Percentiles rank a stretch among this genome's conserved stretches.
Conservation (phyloP, 1,140 invertebrate species). For the Apis laboriosa region DNA sequence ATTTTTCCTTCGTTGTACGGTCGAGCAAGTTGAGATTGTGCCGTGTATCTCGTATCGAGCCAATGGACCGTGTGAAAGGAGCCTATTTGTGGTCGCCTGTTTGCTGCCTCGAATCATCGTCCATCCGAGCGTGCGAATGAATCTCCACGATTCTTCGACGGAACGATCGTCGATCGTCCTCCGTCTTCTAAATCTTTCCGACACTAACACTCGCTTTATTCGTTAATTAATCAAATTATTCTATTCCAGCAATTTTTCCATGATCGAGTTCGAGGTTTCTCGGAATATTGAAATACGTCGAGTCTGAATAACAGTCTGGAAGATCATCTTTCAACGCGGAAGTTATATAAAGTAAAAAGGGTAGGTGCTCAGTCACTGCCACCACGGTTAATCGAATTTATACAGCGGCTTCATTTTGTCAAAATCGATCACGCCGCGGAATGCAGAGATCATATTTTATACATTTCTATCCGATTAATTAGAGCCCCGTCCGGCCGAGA, state of each 20-base stretch:
- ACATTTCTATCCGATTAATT: conserved; percentile 43
- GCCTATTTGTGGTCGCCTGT: conserved; percentile 24
- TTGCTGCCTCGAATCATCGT: conserved; percentile 20
- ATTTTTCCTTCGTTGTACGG: conserved; percentile 13
- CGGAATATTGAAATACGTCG: too few species aligned
- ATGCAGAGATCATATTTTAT: conserved; percentile 11
- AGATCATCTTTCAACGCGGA: too few species aligned
- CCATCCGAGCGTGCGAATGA: background rate
- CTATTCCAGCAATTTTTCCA: too few species aligned
- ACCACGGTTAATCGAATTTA: conserved; percentile 3
- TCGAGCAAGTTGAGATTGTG: conserved; percentile 20
- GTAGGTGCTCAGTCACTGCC: too few species aligned
- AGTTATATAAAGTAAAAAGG: too few species aligned
- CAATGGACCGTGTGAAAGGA: conserved; percentile 34
- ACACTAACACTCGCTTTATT: too few species aligned
- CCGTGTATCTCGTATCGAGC: conserved; percentile 9
- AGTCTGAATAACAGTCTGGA: too few species aligned
- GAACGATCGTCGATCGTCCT: too few species aligned
- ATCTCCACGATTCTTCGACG: background rate
- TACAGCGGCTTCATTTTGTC: background rate
- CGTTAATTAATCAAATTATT: too few species aligned
- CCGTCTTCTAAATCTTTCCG: too few species aligned
- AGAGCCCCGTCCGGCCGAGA: background rate
- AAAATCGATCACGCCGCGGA: background rate
- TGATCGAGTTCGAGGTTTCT: too few species aligned